Percentiles rank a stretch among this genome's conserved stretches.
Conservation (phyloP, 2,113 vertebrate species). For the Motacilla alba region DNA sequence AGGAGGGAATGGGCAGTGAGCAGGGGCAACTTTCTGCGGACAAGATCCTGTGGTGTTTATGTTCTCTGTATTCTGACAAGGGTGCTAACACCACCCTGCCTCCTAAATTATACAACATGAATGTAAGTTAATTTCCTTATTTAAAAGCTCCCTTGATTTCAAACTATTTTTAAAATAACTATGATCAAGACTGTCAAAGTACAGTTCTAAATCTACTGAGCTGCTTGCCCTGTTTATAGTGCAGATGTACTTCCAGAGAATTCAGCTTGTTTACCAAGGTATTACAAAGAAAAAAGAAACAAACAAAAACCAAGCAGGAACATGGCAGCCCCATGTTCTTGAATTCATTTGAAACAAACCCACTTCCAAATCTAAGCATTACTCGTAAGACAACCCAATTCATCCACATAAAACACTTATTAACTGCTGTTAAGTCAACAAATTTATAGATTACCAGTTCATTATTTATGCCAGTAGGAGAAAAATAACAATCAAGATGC, state of each 20-base stretch:
- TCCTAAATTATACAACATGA: neutral
- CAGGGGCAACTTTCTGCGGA: neutral
- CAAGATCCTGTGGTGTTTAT: neutral
- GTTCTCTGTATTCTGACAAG: neutral
- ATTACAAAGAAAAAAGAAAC: neutral
- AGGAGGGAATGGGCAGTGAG: neutral
- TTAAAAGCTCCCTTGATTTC: neutral
- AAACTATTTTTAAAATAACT: neutral
- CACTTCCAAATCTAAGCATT: neutral
- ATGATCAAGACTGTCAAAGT: neutral
- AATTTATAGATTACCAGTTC: constrained; percentile 27
- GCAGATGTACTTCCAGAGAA: neutral
- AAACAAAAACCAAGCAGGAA: neutral
- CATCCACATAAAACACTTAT: constrained; percentile 1
- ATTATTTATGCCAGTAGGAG: constrained; percentile 21
- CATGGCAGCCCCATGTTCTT: neutral
- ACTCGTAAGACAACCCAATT: constrained; percentile 28
- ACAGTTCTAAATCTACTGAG: neutral
- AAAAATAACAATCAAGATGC: constrained; percentile 46
- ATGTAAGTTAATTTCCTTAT: neutral
- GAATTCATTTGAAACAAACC: neutral
- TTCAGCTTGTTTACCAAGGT: neutral
- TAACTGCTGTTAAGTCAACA: constrained; percentile 40
- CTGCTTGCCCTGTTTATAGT: neutral
- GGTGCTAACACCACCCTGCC: neutral